phyloP scores from a whole-genome alignment of 2,888 invertebrate species.

The Aphidius colemani region DNA sequence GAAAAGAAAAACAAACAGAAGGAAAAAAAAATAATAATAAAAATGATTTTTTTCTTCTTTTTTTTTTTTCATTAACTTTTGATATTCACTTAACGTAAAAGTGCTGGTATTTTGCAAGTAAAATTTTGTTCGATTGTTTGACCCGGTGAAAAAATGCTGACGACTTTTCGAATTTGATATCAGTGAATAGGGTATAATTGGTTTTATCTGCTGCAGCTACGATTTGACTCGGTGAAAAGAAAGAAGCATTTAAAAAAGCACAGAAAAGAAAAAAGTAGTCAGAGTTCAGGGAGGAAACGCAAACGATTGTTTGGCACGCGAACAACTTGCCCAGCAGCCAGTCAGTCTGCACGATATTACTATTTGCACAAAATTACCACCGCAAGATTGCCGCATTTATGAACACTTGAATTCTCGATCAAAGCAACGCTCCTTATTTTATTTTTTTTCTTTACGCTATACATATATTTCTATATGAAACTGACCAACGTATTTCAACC shows the following conservation, averaged over 20 bases:
- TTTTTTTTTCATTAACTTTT: no score
- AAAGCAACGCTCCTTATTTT: conserved; percentile 30
- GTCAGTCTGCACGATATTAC: conserved; percentile 55
- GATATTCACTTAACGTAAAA: no score
- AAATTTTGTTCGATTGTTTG: conserved; percentile 39
- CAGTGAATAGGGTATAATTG: conserved; percentile 52
- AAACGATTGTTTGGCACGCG: conserved; percentile 53
- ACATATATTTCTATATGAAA: no score
- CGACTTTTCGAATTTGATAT: conserved; percentile 43
- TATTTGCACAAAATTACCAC: conserved; percentile 57
- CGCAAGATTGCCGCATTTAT: conserved; percentile 50
- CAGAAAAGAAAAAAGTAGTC: conserved; percentile 7
- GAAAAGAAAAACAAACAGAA: neutral
- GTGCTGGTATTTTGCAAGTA: conserved; percentile 42
- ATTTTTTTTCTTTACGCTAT: neutral
- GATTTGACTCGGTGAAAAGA: conserved; percentile 18
- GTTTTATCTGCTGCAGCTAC: conserved; percentile 50
- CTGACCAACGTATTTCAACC: no score
- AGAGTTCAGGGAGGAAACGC: conserved; percentile 45
- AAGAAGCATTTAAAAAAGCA: neutral
- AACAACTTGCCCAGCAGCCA: conserved; percentile 37
- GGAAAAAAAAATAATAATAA: conserved; percentile 30
- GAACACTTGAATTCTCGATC: conserved; percentile 48
- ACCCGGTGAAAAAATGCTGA: conserved; percentile 36
- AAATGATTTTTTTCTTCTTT: conserved; percentile 9